These are phyloP conservation scores for Yasuhikotakia modesta DNA, from an alignment of 2,797 vertebrate species.

Conservation along the genomic window DNA sequence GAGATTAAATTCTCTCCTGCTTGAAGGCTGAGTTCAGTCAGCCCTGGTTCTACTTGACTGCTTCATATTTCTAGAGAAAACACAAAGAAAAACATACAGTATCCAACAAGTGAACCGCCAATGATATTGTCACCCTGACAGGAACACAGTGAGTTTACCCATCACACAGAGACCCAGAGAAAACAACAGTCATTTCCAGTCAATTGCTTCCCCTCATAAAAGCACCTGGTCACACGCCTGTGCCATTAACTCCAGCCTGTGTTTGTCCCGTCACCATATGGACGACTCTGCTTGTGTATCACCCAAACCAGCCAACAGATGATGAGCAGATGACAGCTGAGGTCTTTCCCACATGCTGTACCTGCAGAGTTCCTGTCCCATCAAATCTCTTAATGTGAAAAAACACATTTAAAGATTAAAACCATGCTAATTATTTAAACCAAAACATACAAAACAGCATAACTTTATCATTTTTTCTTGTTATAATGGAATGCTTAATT, in stretches of 20 bases:
- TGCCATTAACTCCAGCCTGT: constrained; percentile 19
- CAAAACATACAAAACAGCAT: no score
- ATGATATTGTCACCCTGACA: not conserved
- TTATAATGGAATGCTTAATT: no score
- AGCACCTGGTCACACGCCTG: constrained; percentile 39
- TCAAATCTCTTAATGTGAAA: not conserved
- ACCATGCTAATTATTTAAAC: no score
- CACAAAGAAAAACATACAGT: not conserved
- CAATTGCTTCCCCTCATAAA: constrained; percentile 40
- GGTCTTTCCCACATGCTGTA: not conserved
- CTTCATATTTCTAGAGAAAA: not conserved
- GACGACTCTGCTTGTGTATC: constrained; percentile 36
- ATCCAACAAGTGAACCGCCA: not conserved
- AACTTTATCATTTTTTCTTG: no score
- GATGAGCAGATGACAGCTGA: constrained; percentile 32
- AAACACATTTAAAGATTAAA: no score
- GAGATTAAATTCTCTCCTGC: constrained; percentile 4
- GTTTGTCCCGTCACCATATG: constrained; percentile 39
- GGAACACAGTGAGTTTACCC: not conserved
- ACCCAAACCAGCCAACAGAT: constrained; percentile 47
- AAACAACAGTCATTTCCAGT: constrained; percentile 45
- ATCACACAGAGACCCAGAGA: not conserved
- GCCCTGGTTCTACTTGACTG: not conserved
- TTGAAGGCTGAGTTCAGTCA: not conserved
- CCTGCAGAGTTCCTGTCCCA: not conserved